Evolutionary conservation across 2,888 invertebrate species (phyloP).

Genomic region (Camponotus fellah): DNA sequence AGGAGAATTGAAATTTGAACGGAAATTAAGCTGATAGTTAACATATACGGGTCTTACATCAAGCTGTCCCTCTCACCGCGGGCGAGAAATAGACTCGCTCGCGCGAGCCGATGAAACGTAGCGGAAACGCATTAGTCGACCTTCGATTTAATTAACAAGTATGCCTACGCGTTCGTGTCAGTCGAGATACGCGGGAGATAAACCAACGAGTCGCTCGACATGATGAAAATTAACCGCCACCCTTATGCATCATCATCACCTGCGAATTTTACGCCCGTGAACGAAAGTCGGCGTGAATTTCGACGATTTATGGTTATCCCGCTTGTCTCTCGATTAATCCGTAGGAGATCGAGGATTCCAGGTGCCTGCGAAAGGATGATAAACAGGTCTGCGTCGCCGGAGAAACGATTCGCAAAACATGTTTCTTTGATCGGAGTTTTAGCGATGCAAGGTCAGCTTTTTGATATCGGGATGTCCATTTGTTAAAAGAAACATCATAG

Average conservation of each 20-base stretch:
- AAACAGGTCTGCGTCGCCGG: constrained; percentile 61
- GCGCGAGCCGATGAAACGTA: constrained; percentile 16
- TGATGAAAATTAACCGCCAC: constrained; percentile 59
- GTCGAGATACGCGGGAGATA: constrained; percentile 27
- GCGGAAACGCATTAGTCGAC: constrained; percentile 45
- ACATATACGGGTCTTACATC: constrained; percentile 43
- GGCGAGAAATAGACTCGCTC: constrained; percentile 5
- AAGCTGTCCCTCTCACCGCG: constrained; percentile 21
- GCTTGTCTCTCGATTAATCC: constrained; percentile 65
- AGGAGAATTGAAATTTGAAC: constrained; percentile 51
- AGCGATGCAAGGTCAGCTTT: neutral
- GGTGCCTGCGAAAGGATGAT: constrained; percentile 59
- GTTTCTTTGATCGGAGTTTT: constrained; percentile 35
- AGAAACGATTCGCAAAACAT: constrained; percentile 26
- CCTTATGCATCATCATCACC: constrained; percentile 51
- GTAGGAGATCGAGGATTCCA: constrained; percentile 55
- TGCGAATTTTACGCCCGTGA: constrained; percentile 31
- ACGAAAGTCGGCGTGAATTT: constrained; percentile 60
- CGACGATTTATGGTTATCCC: constrained; percentile 63
- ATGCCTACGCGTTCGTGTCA: neutral
- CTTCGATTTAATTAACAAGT: constrained; percentile 50
- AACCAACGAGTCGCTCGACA: constrained; percentile 13
- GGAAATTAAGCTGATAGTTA: constrained; percentile 51
- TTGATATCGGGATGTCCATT: neutral
- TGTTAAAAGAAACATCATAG: neutral